Evolutionary conservation across 2,797 vertebrate genomes (phyloP).

Genomic region (Odontamblyopus rebecca): DNA sequence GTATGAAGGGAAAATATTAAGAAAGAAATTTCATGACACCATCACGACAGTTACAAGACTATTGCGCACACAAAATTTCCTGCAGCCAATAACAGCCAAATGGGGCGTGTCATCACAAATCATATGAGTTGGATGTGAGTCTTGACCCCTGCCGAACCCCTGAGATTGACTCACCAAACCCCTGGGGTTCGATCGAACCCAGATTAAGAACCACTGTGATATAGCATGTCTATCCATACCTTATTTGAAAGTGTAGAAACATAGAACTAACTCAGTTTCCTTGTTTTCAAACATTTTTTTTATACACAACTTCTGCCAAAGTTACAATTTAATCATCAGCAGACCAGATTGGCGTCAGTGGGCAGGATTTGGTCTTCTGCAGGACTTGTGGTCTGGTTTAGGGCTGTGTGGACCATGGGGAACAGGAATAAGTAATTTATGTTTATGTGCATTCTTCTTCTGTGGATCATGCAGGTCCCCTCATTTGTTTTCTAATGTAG

Average conservation of each 20-base stretch:
- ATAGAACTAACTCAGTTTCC: not conserved
- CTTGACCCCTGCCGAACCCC: too few relatives aligned
- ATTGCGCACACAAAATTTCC: too few relatives aligned
- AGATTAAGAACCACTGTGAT: too few relatives aligned
- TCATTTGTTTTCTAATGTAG: constrained; percentile 10
- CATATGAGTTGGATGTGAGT: too few relatives aligned
- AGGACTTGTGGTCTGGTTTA: constrained; percentile 70
- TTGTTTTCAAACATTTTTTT: constrained; percentile 41
- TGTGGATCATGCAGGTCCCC: constrained; percentile 53
- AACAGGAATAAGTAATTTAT: constrained; percentile 63
- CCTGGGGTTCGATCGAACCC: too few relatives aligned
- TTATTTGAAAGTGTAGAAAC: not conserved
- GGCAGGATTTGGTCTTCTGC: constrained; percentile 62
- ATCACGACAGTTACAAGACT: too few relatives aligned
- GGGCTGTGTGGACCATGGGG: constrained; percentile 50
- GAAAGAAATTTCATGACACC: too few relatives aligned
- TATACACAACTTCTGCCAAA: constrained; percentile 55
- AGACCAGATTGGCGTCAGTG: constrained; percentile 68
- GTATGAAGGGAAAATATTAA: too few relatives aligned
- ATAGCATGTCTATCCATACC: not conserved
- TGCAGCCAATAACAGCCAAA: too few relatives aligned
- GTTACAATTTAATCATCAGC: constrained; percentile 69
- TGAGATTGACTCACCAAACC: too few relatives aligned
- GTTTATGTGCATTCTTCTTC: constrained; percentile 65
- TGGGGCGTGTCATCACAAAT: too few relatives aligned